phyloP scores from a whole-genome alignment of 2,113 vertebrate species.

The Proterorhinus semilunaris region DNA sequence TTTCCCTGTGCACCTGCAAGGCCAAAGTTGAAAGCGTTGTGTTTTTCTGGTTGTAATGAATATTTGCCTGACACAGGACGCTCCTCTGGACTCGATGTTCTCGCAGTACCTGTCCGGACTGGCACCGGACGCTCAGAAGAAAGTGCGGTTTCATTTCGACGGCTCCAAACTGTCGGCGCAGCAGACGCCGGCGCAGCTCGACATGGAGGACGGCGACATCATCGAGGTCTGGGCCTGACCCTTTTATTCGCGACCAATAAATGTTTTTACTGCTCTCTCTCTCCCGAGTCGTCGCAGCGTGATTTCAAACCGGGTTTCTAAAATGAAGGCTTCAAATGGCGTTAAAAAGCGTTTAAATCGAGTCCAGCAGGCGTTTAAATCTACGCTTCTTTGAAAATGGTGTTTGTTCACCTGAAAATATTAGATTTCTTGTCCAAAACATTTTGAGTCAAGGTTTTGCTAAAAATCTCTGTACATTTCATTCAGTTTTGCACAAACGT shows the following conservation, averaged over 20 bases:
- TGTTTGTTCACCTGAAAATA: too few relatives aligned
- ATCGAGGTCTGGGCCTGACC: conserved; percentile 75
- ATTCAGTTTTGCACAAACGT: too few relatives aligned
- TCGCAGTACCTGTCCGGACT: conserved; percentile 61
- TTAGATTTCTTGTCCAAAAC: too few relatives aligned
- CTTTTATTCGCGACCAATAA: neutral
- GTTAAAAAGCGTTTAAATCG: too few relatives aligned
- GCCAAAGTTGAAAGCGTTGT: neutral
- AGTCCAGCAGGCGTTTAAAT: too few relatives aligned
- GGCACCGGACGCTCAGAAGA: neutral
- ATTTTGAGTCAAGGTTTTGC: too few relatives aligned
- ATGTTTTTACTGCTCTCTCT: neutral
- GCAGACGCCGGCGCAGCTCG: conserved; percentile 75
- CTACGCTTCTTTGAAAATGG: too few relatives aligned
- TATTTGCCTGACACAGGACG: conserved; percentile 49
- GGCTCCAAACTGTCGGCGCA: conserved; percentile 59
- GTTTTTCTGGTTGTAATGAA: neutral
- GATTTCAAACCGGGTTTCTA: too few relatives aligned
- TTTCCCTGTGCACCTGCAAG: too few relatives aligned
- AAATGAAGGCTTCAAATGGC: too few relatives aligned
- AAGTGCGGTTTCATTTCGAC: conserved; percentile 70
- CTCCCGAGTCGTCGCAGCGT: neutral
- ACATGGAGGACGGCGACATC: conserved; percentile 81
- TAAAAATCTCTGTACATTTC: too few relatives aligned
- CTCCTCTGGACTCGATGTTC: conserved; percentile 68